Percentiles rank a stretch among this genome's conserved stretches.
Evolutionary conservation across 2,888 invertebrate genomes (phyloP).

Genomic region (Synergus itoensis): DNA sequence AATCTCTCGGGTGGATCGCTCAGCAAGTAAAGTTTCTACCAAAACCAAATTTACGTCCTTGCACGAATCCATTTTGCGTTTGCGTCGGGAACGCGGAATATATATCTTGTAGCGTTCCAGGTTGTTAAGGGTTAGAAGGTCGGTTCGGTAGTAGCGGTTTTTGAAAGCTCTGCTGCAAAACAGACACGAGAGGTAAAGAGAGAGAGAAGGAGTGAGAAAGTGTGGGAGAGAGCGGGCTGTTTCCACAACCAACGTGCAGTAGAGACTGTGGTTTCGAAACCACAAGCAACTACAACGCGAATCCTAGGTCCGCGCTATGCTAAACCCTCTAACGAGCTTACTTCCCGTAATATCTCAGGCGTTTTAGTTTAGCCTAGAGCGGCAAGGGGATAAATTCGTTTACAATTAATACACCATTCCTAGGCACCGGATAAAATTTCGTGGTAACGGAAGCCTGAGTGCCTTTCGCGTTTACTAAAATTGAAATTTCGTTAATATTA

Average conservation of each 20-base stretch:
- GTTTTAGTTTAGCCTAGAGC: slow-evolving; percentile 71
- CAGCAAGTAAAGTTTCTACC: slow-evolving; percentile 53
- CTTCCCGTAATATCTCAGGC: slow-evolving; percentile 73
- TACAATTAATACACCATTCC: slow-evolving; percentile 70
- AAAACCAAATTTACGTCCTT: slow-evolving; percentile 56
- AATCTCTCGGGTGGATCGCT: slow-evolving; percentile 54
- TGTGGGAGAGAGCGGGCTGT: slow-evolving; percentile 47
- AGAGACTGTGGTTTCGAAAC: slow-evolving; percentile 74
- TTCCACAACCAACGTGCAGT: slow-evolving; percentile 71
- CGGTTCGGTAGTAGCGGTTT: slow-evolving; percentile 69
- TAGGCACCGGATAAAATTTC: slow-evolving; percentile 47
- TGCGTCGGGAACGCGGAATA: slow-evolving; percentile 51
- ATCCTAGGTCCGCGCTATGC: slow-evolving; percentile 62
- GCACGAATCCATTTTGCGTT: slow-evolving; percentile 53
- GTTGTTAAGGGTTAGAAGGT: slow-evolving; percentile 48
- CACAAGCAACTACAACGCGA: slow-evolving; percentile 71
- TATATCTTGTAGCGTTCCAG: slow-evolving; percentile 44
- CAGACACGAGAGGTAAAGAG: slow-evolving; percentile 58
- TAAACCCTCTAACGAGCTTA: slow-evolving; percentile 76
- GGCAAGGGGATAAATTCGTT: slow-evolving; percentile 71
- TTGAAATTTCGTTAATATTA: slow-evolving; percentile 6
- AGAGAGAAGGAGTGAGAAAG: slow-evolving; percentile 24
- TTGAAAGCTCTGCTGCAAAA: slow-evolving; percentile 71
- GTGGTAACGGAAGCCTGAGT: slow-evolving; percentile 19
- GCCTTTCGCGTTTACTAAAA: slow-evolving; percentile 24